A percentile compares a stretch with the other conserved stretches of the same genome.
Evolutionary conservation across 2,888 invertebrate species (phyloP).

Genomic region (Tachina lurida): DNA sequence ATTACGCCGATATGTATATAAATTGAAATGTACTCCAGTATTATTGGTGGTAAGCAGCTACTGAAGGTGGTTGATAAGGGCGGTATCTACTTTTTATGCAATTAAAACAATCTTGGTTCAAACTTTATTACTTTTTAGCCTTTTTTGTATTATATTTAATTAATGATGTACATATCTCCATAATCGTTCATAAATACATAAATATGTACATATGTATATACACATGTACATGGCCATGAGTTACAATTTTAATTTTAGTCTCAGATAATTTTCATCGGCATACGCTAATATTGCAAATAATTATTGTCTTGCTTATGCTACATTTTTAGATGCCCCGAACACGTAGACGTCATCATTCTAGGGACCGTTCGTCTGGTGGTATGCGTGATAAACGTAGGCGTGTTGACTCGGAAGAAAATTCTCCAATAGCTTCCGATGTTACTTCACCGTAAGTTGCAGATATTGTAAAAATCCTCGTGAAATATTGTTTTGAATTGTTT

Average conservation of each 20-base stretch:
- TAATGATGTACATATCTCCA: neutral
- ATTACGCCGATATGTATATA: neutral
- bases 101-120: neutral
- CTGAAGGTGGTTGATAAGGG: neutral
- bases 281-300: too few relatives aligned
- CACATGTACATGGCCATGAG: neutral
- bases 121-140: neutral
- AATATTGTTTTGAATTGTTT: conserved; percentile 42
- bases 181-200: neutral
- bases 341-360: conserved; percentile 91
- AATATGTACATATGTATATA: neutral
- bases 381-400: conserved; percentile 87
- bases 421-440: conserved; percentile 78
- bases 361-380: conserved; percentile 84
- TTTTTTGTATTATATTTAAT: neutral
- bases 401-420: conserved; percentile 85
- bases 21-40: too few relatives aligned
- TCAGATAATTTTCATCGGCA: neutral
- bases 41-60: too few relatives aligned
- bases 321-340: conserved; percentile 90
- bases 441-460: conserved; percentile 80
- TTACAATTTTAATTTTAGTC: neutral
- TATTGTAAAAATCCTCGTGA: neutral
- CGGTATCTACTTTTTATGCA: neutral
- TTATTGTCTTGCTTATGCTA: too few relatives aligned